Conservation (phyloP, 2,113 vertebrate species). For the Pteronura brasiliensis region DNA sequence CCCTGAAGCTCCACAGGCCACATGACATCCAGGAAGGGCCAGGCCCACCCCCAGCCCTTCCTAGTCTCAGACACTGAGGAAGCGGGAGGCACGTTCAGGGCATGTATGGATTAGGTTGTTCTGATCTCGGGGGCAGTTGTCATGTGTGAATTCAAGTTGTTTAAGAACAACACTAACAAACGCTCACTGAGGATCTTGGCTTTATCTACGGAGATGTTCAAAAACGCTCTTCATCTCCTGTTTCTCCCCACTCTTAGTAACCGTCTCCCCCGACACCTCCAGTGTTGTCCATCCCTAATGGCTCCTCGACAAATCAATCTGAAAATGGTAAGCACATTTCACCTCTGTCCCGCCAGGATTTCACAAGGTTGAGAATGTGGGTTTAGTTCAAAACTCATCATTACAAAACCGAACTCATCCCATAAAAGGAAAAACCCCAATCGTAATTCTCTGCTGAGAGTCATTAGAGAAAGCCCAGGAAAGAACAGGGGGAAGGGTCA, state of each 20-base stretch:
- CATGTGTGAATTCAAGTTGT: background rate
- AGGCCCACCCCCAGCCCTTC: background rate
- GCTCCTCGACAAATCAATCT: background rate
- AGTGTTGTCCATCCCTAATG: background rate
- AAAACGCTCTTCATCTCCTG: background rate
- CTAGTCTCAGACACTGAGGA: background rate
- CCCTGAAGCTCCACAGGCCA: background rate
- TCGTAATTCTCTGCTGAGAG: background rate
- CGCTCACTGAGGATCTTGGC: background rate
- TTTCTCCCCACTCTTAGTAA: background rate
- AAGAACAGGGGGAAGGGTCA: background rate
- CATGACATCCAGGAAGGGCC: background rate
- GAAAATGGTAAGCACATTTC: background rate
- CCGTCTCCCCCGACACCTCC: background rate
- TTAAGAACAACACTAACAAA: background rate
- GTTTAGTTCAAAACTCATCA: background rate
- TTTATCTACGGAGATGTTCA: background rate
- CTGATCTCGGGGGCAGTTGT: background rate
- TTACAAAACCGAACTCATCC: background rate
- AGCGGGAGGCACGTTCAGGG: background rate
- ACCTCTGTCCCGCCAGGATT: background rate
- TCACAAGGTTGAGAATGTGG: background rate
- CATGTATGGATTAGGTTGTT: background rate
- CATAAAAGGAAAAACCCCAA: background rate
- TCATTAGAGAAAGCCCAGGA: background rate